Evolutionary conservation across 64 coral and sea anemone genomes (phyloP), one percentile per base, ranked within the genome.

Genomic region (Stichodactyla helianthus): DNA sequence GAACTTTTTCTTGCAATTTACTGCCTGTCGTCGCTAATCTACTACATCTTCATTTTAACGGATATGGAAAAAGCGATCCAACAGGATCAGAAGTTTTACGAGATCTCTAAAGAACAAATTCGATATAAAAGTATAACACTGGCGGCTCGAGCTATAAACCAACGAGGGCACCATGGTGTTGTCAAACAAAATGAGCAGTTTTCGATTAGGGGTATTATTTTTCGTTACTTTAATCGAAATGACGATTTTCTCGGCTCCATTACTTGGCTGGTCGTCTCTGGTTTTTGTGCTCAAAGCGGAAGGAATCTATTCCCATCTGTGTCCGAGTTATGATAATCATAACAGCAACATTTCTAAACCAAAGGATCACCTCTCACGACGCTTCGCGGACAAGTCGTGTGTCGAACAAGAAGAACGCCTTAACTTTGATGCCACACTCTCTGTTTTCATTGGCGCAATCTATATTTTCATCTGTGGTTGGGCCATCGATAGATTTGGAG

Each of bases 401-500:
- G 83, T 35, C 16, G 83, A 23, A 35, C 83, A 84, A 60, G 83
- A 84, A 15, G 55, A 84, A 27, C 52, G 83, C 17, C 27, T 84
- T 19, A 84, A 84, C 16, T 14, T 84, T 50, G 55, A 5, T 13
- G 55, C 23, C 51, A 84, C 6, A 5, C 44, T 84, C n/a, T 16
- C 83, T 19, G 22, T 58, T 13, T 4, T 84, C 2, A 6, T 62
- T 5, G 53, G 17, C 7, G 83, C 83, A 19, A 16, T 84, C 11
- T 60, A 60, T 5, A 31, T 60, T 7, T 84, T 84, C 20, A 35
- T 63, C 6, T 31, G 25, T 35, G 83, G 83, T 18, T 84, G 83
- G 83, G 83, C 55, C 8, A 84, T 84, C 10, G 83, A 84, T 9
- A 84, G 56, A 25, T 58, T 25, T 84, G 83, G 83, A 17, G 83